Percentiles rank a stretch among this genome's conserved stretches.
These are phyloP conservation scores for Lepus townsendii DNA, from an alignment of 2,797 vertebrate species.

Conservation along the genomic window DNA sequence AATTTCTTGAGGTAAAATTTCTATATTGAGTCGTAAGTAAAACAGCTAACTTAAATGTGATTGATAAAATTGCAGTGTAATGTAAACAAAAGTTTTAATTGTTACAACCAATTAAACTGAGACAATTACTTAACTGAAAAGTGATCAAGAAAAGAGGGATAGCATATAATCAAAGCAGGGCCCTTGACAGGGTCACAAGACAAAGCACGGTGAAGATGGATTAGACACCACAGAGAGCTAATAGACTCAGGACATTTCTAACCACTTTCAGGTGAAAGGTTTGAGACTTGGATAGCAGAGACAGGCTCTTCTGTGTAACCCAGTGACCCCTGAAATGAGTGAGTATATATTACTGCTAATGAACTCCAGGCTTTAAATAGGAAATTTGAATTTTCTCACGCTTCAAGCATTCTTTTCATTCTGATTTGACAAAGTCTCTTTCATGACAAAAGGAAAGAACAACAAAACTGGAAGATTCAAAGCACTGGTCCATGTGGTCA, in stretches of 20 bases:
- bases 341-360: conserved; percentile 36
- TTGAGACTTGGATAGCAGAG: neutral
- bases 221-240: conserved; percentile 23
- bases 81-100: conserved; percentile 64
- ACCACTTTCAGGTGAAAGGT: conserved; percentile 65
- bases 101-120: conserved; percentile 52
- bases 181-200: conserved; percentile 11
- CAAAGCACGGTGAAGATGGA: conserved; percentile 62
- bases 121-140: conserved; percentile 70
- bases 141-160: conserved; percentile 38
- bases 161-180: conserved; percentile 46
- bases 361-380: conserved; percentile 65
- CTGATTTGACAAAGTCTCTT: conserved; percentile 53
- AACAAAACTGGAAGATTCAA: conserved; percentile 39
- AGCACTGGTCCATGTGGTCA: neutral
- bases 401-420: conserved; percentile 72
- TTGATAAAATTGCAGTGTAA: conserved; percentile 48
- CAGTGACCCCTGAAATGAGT: conserved; percentile 70
- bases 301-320: neutral
- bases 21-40: neutral
- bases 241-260: conserved; percentile 35
- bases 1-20: conserved; percentile 43
- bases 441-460: conserved; percentile 59
- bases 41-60: conserved; percentile 16
- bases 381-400: conserved; percentile 66